Evolutionary conservation across 2,888 invertebrate genomes (phyloP), one percentile per base, ranked within the genome.

Genomic region (Zootermopsis nevadensis): DNA sequence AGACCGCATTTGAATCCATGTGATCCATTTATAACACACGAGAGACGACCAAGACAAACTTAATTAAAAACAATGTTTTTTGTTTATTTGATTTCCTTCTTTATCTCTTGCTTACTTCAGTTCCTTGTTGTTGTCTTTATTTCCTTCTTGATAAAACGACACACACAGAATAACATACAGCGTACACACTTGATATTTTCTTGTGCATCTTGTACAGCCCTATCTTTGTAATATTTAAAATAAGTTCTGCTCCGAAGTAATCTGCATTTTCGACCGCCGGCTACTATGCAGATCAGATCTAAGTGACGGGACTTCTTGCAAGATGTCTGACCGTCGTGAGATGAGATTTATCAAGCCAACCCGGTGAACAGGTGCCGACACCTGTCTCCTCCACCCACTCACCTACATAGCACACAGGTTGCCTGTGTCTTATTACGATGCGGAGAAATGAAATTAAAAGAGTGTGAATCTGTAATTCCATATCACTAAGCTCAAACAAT

Each of bases 351-450:
- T 81, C 82, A 31, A 35, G 77, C 24, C 33, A 77, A 22, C 77
- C 42, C 67, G n/a, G 31, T n/a, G 79, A 83, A 83, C 83, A 80
- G 83, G 83, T 83, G 83, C 83, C 79, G 83, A 80, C 83, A 83
- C 83, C 83, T 83, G 83, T 83, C 80, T n/a, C 12, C 53, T 35
- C 42, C 82, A 79, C 67, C 67, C 27, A 82, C 79, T 79, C 82
- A 74, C 72, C 67, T 48, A 31, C 48, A 33, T 33, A 38, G 31
- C 74, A 74, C 74, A n/a, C n/a, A 74, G 74, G n/a, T 0, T 0
- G 42, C n/a, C 33, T 38, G 3, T 72, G 72, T 35, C 38, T 8
- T 27, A 10, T 60, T 12, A 8, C 12, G 42, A 42, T 2, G 42
- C n/a, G n/a, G n/a, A n/a, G n/a, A n/a, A n/a, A n/a, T n/a, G n/a